Base-by-base conservation (phyloP, 2,113 vertebrate species). In the Microcebus ravelobensis region DNA sequence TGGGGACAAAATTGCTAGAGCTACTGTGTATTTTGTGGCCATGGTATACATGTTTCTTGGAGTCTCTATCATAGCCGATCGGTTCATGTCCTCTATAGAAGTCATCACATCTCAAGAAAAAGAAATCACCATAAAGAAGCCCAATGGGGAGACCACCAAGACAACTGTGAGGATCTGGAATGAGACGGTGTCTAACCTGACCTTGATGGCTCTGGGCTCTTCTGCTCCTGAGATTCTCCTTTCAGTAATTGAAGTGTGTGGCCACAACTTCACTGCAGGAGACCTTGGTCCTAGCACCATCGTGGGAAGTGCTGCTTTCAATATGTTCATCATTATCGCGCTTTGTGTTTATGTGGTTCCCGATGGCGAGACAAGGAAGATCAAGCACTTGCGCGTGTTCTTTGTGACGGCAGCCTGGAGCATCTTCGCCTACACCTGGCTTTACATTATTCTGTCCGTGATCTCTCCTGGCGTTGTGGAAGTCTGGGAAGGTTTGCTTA, bases 81-180 rank as follows among this genome's bases (percentile, higher is more conserved):
- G 99, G 86, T 99, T 99, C 98, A 99, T 99, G 99, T 99, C 99
- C 3, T 99, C 99, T 73, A 99, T 99, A 5, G 99, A 99, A 98
- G 99, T 99, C 97, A 99, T 99, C 96, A 99, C 99, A 0, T 99
- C 99, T 25, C 99, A 99, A 94, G 99, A 99, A 95, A 98, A 99
- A 97, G 99, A 99, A 97, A 99, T 99, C 95, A 99, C 99, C 59
- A 99, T 99, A 96, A 99, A 99, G 98, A 99, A 99, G 83, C 98
- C 99, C 34, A 99, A 99, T 0, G 99, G 99, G 0, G 99, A 99
- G 97, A 99, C 99, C 97, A 98, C 98, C 95, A 99, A 99, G 96
- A 99, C 99, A 0, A 99, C 99, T 0, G 99, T 99, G 74, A 99
- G 99, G 65, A 97, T 99, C 97, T 99, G 99, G 99, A 99, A 99